Evolutionary conservation across 2,113 vertebrate species (phyloP).

Genomic region (Paramormyrops kingsleyae): DNA sequence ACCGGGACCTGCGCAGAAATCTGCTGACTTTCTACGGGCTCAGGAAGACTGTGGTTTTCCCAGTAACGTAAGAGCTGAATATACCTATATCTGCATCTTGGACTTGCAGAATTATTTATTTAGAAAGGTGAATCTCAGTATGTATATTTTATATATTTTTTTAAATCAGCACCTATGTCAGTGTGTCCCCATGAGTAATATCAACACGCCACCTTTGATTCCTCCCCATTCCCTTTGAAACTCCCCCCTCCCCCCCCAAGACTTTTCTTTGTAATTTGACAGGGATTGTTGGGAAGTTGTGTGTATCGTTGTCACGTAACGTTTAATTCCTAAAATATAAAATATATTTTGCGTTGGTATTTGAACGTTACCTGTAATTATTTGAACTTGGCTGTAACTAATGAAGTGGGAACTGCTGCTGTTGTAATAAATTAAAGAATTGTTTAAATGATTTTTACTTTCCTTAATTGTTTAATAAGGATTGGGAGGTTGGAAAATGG

Average conservation of each 20-base stretch:
- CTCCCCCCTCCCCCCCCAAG: neutral
- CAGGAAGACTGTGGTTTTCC: constrained; percentile 43
- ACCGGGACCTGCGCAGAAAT: constrained; percentile 59
- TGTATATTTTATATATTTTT: neutral
- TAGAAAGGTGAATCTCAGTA: neutral
- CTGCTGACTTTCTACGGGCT: constrained; percentile 51
- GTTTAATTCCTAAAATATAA: neutral
- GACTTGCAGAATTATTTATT: neutral
- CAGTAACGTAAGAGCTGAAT: constrained; percentile 31
- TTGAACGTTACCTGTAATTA: neutral
- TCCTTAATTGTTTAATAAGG: neutral
- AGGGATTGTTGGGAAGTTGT: neutral
- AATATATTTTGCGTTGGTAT: neutral
- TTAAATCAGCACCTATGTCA: neutral
- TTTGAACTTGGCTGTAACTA: neutral
- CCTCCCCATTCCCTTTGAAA: neutral
- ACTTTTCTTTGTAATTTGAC: neutral
- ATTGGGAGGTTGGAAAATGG: neutral
- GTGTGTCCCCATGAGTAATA: neutral
- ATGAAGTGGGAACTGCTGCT: neutral
- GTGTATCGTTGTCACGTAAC: neutral
- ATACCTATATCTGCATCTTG: neutral
- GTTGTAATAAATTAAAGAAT: neutral
- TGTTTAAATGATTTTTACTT: neutral
- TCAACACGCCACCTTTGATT: neutral